Base-by-base conservation (phyloP, 92 coral and sea anemone genomes). In the Siderastrea radians region DNA sequence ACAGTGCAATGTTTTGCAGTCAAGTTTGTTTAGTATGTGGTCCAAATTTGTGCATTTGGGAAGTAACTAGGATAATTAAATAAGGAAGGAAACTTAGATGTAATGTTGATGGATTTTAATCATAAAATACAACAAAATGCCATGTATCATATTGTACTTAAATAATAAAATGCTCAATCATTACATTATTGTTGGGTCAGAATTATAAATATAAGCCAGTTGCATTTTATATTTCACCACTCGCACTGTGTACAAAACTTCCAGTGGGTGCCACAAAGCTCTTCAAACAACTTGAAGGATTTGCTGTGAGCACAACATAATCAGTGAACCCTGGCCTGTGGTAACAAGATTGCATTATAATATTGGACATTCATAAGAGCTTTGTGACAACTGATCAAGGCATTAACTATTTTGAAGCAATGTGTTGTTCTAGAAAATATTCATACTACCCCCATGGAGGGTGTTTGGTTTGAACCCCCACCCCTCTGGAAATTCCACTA, bases 161-260 rank as follows among this genome's bases (percentile, higher is more conserved):
- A 62, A 62, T 62, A 62, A 62, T 62, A 62, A 62, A 62, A 62
- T 5, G 13, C 5, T 5, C 15, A 13, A 4, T 7, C 19, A 62
- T 62, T 62, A 13, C 67, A 62, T 62, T 26, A 62, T 61, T 61
- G n/a, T 61, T 61, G 67, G 67, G n/a, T 61, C 67, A 61, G 67
- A 61, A 61, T 61, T 61, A 61, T 61, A 61, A 61, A 10, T 57
- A 57, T 61, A 14, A 61, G 67, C 15, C 67, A 61, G 67, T 61
- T 61, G 11, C 0, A 1, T 61, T 61, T 16, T 0, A 61, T 61
- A 61, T 3, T 83, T 83, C 74, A 55, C 79, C 0, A 75, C 85
- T 19, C 69, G 75, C 49, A 71, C 62, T 17, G 80, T 71, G 71
- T 72, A 77, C 49, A 83, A 71, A n/a, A 83, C 75, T 77, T 11